phyloP scores from a whole-genome alignment of 2,113 vertebrate genomes.

The Coreoperca whiteheadi region DNA sequence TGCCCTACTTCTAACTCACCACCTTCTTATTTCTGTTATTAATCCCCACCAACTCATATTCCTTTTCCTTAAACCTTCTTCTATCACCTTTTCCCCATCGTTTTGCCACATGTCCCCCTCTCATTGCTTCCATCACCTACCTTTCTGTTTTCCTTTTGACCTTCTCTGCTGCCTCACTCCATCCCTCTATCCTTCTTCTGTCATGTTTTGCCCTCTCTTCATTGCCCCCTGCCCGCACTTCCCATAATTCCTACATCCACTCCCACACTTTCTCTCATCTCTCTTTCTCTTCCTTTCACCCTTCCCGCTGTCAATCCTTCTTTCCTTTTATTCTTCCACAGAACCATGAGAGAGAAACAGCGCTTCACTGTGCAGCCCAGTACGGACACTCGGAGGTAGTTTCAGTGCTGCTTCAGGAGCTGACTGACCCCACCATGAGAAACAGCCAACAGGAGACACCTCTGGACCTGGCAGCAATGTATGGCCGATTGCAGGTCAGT shows the following conservation, averaged over 20 bases:
- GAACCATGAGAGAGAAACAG: constrained; percentile 97
- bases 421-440: constrained; percentile 94
- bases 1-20: constrained; percentile 4
- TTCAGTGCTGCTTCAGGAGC: constrained; percentile 92
- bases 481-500: constrained; percentile 89
- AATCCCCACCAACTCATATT: neutral
- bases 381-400: constrained; percentile 97
- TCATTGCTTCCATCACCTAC: neutral
- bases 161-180: constrained; percentile 1
- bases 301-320: neutral
- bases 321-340: constrained; percentile 63
- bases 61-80: neutral
- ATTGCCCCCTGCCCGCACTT: no score
- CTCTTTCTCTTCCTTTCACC: neutral
- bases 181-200: constrained; percentile 1
- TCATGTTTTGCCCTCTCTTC: neutral
- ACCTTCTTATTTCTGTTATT: neutral
- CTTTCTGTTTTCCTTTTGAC: neutral
- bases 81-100: constrained; percentile 7
- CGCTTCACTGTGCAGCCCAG: constrained; percentile 95
- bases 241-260: constrained; percentile 23
- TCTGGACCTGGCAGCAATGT: constrained; percentile 94
- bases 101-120: neutral
- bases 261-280: neutral
- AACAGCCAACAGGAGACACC: constrained; percentile 95